A percentile compares a stretch with the other conserved stretches of the same genome.
Evolutionary conservation across 2,797 vertebrate genomes (phyloP).

Genomic region (Anisognathus igniventris): DNA sequence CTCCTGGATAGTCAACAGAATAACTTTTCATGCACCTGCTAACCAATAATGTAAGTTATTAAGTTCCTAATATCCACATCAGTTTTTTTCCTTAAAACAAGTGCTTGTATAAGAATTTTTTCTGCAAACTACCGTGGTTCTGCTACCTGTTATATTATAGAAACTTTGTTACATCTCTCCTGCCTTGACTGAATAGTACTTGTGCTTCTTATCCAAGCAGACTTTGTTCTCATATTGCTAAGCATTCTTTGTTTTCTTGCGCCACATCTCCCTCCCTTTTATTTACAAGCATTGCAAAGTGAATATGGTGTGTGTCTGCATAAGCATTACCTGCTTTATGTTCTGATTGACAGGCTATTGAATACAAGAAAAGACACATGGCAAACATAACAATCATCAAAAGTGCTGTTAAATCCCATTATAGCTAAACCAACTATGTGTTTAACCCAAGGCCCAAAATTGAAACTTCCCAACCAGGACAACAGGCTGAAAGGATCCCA

Average conservation of each 20-base stretch:
- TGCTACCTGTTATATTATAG: neutral
- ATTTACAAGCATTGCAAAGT: accelerated
- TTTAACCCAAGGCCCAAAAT: neutral
- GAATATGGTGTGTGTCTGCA: neutral
- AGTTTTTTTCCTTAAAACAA: neutral
- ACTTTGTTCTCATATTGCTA: neutral
- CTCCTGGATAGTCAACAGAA: neutral
- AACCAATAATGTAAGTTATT: too few relatives aligned
- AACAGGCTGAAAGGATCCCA: accelerated
- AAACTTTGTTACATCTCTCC: neutral
- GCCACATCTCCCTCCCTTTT: too few relatives aligned
- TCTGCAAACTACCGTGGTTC: neutral
- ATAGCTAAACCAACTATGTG: neutral
- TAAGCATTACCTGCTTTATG: neutral
- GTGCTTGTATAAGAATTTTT: neutral
- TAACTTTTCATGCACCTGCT: neutral
- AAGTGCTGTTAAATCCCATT: accelerated
- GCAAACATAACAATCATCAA: neutral
- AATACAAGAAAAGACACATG: neutral
- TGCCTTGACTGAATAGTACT: neutral
- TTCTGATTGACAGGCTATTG: neutral
- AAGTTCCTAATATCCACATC: too few relatives aligned
- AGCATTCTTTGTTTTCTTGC: neutral
- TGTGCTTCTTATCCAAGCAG: neutral
- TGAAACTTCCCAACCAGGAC: neutral